These are phyloP conservation scores for Myotis planiceps DNA, from an alignment of 2,797 vertebrate species.

Conservation along the genomic window DNA sequence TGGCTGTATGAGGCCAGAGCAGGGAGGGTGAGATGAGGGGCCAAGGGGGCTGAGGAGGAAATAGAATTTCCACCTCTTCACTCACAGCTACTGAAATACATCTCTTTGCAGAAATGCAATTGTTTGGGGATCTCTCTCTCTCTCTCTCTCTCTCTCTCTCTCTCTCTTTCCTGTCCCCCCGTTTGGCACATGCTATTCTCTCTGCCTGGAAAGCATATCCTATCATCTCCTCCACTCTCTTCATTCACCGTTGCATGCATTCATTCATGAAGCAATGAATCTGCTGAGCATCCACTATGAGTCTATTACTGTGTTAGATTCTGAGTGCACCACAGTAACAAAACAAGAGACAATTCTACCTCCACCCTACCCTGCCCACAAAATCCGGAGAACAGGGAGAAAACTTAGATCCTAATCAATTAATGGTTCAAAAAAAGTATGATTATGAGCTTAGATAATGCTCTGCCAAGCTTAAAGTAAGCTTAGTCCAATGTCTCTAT, in stretches of 20 bases:
- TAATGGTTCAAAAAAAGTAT: background rate
- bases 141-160: background rate
- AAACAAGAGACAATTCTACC: background rate
- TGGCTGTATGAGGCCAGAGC: background rate
- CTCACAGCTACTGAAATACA: conserved; percentile 15
- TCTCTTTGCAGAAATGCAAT: background rate
- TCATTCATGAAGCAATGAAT: background rate
- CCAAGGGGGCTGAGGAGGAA: background rate
- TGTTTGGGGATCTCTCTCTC: background rate
- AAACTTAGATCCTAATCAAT: background rate
- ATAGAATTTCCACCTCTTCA: conserved; percentile 9
- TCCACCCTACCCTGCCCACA: background rate
- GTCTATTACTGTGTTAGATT: background rate
- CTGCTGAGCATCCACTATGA: background rate
- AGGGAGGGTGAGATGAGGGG: background rate
- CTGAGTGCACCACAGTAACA: background rate
- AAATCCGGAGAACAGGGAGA: background rate
- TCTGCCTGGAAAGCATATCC: background rate
- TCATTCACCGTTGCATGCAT: background rate
- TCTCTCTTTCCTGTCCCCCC: background rate
- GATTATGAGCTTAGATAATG: background rate
- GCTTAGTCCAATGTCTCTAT: background rate
- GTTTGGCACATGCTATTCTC: background rate
- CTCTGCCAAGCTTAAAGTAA: background rate
- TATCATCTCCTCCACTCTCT: background rate